Evolutionary conservation across 2,797 vertebrate species (phyloP).

Genomic region (Oryzias sinensis): DNA sequence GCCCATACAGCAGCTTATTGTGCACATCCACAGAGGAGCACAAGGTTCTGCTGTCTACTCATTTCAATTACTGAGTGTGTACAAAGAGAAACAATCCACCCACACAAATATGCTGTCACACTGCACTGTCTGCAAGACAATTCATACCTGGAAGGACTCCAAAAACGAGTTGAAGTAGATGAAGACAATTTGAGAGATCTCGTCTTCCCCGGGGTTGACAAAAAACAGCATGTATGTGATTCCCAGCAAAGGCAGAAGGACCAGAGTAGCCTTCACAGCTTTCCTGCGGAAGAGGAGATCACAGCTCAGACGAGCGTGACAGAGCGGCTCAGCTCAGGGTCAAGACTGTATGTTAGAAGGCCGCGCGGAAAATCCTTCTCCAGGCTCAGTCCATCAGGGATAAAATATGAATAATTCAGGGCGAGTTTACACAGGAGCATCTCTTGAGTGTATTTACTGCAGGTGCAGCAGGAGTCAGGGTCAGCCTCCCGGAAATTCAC

Average conservation of each 20-base stretch:
- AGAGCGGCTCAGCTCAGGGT: conserved; percentile 2
- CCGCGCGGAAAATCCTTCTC: background rate
- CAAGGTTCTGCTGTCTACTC: background rate
- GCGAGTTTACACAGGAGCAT: background rate
- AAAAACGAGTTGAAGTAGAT: conserved; percentile 95
- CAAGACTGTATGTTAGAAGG: conserved; percentile 2
- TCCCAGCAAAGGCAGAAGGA: conserved; percentile 90
- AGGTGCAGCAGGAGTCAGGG: conserved; percentile 1
- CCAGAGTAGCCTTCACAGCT: conserved; percentile 93
- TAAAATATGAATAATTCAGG: conserved; percentile 21
- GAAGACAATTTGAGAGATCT: conserved; percentile 89
- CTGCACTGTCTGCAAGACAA: background rate
- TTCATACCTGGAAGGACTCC: conserved; percentile 90
- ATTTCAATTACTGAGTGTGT: conserved; percentile 14
- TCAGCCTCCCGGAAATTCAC: conserved; percentile 51
- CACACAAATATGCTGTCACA: background rate
- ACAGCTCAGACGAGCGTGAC: conserved; percentile 3
- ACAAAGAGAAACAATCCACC: conserved; percentile 1
- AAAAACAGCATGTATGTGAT: conserved; percentile 98
- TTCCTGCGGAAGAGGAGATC: conserved; percentile 75
- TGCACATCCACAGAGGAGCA: conserved; percentile 18
- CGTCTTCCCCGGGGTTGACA: conserved; percentile 91
- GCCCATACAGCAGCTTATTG: conserved; percentile 27
- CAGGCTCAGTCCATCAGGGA: background rate
- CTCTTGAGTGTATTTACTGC: background rate